These are phyloP conservation scores for Hylaea fasciaria DNA, from an alignment of 2,888 invertebrate species.

Conservation along the genomic window DNA sequence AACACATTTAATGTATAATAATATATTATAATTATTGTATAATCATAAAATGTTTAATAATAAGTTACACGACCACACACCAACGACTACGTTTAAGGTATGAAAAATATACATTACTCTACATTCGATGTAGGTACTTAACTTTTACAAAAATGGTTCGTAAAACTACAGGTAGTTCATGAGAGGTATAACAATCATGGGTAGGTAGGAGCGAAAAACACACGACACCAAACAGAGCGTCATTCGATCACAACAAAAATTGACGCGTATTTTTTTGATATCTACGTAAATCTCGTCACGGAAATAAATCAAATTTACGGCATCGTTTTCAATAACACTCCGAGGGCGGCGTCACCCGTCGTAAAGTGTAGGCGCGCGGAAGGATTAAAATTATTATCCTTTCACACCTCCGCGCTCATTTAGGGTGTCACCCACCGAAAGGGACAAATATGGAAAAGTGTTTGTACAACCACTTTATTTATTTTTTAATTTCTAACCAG, in stretches of 20 bases:
- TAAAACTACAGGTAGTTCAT: neutral
- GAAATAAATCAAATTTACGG: slow-evolving; percentile 62
- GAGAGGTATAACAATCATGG: neutral
- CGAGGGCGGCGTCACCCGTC: slow-evolving; percentile 48
- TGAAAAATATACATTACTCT: no score
- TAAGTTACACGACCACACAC: no score
- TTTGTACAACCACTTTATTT: neutral
- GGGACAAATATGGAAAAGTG: neutral
- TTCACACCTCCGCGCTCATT: slow-evolving; percentile 41
- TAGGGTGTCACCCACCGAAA: slow-evolving; percentile 14
- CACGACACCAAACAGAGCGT: slow-evolving; percentile 30
- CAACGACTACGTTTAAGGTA: no score
- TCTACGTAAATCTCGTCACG: slow-evolving; percentile 53
- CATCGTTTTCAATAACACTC: slow-evolving; percentile 57
- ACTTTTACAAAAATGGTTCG: no score
- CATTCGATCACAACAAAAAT: slow-evolving; percentile 36
- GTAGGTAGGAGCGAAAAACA: slow-evolving; percentile 20
- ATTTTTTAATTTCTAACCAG: neutral
- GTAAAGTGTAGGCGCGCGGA: slow-evolving; percentile 48
- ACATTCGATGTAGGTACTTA: no score
- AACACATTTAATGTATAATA: no score
- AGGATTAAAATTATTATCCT: slow-evolving; percentile 50
- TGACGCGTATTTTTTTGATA: slow-evolving; percentile 41
- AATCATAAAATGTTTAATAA: no score
- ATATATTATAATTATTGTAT: no score